These are phyloP conservation scores for Corythornis leucogaster DNA, from an alignment of 2,797 vertebrate species.

Conservation along the genomic window DNA sequence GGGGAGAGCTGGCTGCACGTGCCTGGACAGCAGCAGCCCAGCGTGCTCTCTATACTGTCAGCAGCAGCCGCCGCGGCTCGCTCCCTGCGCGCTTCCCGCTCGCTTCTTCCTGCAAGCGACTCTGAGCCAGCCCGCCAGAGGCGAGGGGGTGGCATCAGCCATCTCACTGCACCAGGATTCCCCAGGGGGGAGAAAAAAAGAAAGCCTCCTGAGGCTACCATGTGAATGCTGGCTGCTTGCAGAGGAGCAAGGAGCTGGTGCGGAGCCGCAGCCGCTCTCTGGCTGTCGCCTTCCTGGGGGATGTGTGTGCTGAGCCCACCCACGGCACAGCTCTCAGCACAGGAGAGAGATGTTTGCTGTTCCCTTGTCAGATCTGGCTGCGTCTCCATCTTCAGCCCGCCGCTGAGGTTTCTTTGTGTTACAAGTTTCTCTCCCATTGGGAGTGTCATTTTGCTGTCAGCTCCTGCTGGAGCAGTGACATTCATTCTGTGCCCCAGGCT, in stretches of 20 bases:
- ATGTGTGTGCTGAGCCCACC: background rate
- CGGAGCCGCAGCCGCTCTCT: background rate
- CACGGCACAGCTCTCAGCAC: background rate
- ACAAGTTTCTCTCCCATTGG: background rate
- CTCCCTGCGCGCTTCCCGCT: rapidly evolving
- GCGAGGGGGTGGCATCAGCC: background rate
- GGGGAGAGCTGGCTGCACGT: background rate
- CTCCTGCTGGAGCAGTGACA: background rate
- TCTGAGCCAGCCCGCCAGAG: background rate
- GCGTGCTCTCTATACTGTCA: background rate
- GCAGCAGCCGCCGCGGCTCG: background rate
- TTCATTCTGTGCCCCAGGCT: background rate
- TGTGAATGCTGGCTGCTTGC: background rate
- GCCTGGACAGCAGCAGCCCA: background rate
- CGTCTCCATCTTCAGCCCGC: background rate
- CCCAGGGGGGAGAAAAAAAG: background rate
- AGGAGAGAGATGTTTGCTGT: background rate
- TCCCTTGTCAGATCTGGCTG: background rate
- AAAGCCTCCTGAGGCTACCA: background rate
- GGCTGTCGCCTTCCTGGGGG: background rate
- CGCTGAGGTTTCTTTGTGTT: background rate
- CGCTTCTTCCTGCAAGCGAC: rapidly evolving
- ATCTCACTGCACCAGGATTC: background rate
- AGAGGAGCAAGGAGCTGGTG: background rate
- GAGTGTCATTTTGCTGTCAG: background rate